phyloP scores from a whole-genome alignment of 2,888 invertebrate species.

The Calameuta pallipes region DNA sequence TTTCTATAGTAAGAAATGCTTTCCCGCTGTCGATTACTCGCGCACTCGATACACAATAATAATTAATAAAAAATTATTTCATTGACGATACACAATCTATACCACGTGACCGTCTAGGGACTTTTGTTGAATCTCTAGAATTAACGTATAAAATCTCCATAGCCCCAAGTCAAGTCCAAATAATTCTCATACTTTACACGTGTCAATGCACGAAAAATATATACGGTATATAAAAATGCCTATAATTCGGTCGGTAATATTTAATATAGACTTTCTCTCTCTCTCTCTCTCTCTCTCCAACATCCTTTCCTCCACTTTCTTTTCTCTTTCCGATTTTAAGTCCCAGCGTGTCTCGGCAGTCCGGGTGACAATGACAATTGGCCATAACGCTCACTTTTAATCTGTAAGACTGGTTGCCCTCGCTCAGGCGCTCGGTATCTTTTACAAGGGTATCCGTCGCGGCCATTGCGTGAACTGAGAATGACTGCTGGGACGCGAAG shows the following conservation, averaged over 20 bases:
- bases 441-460: neutral
- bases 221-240: neutral
- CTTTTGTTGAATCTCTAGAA: neutral
- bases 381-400: neutral
- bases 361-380: neutral
- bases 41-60: neutral
- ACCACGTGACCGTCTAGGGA: neutral
- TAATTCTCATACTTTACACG: neutral
- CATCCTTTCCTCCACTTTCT: too few relatives aligned
- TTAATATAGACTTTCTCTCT: neutral
- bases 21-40: neutral
- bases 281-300: too few relatives aligned
- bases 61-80: neutral
- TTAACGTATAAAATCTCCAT: neutral
- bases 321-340: neutral
- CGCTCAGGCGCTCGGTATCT: neutral
- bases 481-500: neutral
- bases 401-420: neutral
- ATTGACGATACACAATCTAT: neutral
- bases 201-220: neutral
- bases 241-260: neutral
- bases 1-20: neutral
- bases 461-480: neutral
- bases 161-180: neutral
- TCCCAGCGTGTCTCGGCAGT: neutral